These are phyloP conservation scores for Petroica traversi DNA, from an alignment of 2,113 vertebrate species.

Conservation along the genomic window DNA sequence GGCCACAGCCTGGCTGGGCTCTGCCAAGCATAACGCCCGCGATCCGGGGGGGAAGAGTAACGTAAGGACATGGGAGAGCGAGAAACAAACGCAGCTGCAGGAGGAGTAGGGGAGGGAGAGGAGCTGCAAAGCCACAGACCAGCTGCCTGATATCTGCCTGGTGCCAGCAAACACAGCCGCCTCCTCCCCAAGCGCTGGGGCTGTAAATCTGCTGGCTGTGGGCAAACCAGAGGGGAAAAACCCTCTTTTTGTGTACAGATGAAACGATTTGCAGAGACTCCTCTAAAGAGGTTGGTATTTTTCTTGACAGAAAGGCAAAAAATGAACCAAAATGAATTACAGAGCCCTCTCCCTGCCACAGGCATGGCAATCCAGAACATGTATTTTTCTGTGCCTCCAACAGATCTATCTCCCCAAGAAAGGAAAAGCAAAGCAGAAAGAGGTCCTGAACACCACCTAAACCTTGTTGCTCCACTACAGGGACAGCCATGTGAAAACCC, in stretches of 20 bases:
- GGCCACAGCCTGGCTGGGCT: not conserved
- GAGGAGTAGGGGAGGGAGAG: not conserved
- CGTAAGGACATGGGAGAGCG: not conserved
- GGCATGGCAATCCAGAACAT: not conserved
- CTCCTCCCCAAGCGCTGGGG: not conserved
- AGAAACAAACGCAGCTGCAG: not conserved
- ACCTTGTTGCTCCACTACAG: too few relatives aligned
- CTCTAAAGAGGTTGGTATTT: not conserved
- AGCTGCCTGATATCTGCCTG: not conserved
- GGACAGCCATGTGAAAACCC: not conserved
- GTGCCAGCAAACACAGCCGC: not conserved
- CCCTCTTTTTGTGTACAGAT: not conserved
- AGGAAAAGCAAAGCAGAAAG: not conserved
- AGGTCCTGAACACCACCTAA: not conserved
- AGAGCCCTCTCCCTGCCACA: not conserved
- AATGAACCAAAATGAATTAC: not conserved
- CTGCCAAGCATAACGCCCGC: not conserved
- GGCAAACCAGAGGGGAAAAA: rapidly evolving
- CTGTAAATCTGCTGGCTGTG: not conserved
- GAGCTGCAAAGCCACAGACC: not conserved
- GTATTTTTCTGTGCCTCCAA: not conserved
- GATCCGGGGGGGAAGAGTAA: not conserved
- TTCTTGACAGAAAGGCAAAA: not conserved
- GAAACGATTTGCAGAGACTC: not conserved
- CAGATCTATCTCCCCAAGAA: not conserved